Evolutionary conservation across 2,797 vertebrate genomes (phyloP).

Genomic region (Siniperca obscura): DNA sequence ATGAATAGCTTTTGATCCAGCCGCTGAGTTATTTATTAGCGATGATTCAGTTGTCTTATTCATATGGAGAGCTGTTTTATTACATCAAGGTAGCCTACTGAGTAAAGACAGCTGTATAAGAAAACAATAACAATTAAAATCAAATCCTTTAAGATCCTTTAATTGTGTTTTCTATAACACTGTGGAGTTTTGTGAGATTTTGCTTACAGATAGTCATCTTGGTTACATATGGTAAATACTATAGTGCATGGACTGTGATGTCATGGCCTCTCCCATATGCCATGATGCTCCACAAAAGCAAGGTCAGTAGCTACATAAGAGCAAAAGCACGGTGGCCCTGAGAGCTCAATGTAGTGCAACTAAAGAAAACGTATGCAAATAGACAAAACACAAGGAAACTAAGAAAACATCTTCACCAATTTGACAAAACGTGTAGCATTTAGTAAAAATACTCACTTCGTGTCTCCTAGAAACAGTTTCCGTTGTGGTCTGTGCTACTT

Average conservation of each 20-base stretch:
- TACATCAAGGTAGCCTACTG: neutral
- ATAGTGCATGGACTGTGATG: neutral
- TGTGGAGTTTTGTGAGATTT: neutral
- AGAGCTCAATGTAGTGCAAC: too few species aligned
- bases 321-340: neutral
- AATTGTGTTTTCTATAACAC: neutral
- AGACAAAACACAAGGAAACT: too few species aligned
- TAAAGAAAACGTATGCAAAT: too few species aligned
- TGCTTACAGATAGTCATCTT: neutral
- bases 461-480: too few species aligned
- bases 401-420: too few species aligned
- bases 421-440: too few species aligned
- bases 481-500: too few species aligned
- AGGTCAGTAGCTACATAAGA: neutral
- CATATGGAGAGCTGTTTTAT: neutral
- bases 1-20: neutral
- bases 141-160: neutral
- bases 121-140: too few species aligned
- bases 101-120: neutral
- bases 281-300: neutral
- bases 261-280: neutral
- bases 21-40: neutral
- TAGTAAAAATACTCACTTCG: too few species aligned
- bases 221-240: neutral
- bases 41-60: neutral